A percentile compares a stretch with the other conserved stretches of the same genome.
Conservation (phyloP, 2,113 vertebrate species). For the Varanus komodoensis region DNA sequence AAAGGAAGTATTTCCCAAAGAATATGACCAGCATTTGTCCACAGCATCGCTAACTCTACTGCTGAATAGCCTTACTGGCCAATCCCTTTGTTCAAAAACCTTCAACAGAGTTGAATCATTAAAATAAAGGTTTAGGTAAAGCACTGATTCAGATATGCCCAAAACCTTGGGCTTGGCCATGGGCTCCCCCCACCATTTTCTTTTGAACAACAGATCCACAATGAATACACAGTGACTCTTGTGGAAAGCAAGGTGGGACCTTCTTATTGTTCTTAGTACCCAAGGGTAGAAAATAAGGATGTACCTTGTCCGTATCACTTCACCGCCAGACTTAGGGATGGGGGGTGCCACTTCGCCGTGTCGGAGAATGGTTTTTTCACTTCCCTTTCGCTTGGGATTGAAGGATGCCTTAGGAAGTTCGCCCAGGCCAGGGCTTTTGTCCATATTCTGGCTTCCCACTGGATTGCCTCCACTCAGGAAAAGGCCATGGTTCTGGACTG, state of each 20-base stretch:
- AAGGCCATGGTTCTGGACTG: slow-evolving; percentile 46
- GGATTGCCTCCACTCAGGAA: slow-evolving; percentile 18
- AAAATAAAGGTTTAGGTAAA: neutral
- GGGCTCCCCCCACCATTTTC: neutral
- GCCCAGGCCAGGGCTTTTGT: neutral
- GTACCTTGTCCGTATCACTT: slow-evolving; percentile 71
- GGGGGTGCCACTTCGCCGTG: slow-evolving; percentile 29
- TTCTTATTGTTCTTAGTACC: neutral
- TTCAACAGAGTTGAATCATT: neutral
- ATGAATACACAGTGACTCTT: neutral
- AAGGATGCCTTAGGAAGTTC: slow-evolving; percentile 19
- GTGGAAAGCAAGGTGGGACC: neutral
- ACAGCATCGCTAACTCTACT: too few relatives aligned
- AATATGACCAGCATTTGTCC: neutral
- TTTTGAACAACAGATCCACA: neutral
- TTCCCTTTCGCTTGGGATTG: slow-evolving; percentile 36
- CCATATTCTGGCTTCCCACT: slow-evolving; percentile 27
- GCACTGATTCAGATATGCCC: neutral
- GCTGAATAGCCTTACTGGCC: neutral
- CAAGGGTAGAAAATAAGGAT: neutral
- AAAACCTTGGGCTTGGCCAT: neutral
- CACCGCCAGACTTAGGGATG: slow-evolving; percentile 43
- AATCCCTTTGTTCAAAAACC: neutral
- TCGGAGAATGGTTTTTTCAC: slow-evolving; percentile 13
- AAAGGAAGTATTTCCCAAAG: too few relatives aligned